Conservation (phyloP, 2,888 invertebrate genomes). For the Nipponacmea schrenckii region DNA sequence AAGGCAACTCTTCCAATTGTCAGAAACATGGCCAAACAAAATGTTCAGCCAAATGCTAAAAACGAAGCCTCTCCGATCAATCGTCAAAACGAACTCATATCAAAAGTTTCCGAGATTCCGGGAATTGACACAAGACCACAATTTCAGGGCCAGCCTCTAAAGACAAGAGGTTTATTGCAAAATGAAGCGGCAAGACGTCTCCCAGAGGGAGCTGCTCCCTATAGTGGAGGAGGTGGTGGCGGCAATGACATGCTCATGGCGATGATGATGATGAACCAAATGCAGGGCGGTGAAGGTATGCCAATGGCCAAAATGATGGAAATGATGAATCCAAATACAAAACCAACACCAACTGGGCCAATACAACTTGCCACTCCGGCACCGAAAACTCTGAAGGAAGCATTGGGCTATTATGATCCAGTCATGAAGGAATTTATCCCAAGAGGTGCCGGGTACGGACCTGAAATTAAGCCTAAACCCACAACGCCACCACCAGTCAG, state of each 20-base stretch:
- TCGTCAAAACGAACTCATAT: no score
- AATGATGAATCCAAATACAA: background rate
- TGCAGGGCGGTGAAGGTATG: background rate
- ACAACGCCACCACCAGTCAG: background rate
- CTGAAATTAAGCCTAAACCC: background rate
- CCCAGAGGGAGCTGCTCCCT: background rate
- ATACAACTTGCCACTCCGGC: background rate
- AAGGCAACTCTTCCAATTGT: no score
- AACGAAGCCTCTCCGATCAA: no score
- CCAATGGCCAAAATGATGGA: background rate
- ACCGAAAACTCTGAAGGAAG: background rate
- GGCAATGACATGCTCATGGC: background rate
- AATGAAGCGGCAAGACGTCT: no score
- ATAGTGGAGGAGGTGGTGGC: background rate
- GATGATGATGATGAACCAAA: background rate
- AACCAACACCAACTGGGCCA: background rate
- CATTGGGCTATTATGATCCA: background rate
- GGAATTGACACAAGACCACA: no score
- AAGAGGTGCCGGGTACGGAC: background rate
- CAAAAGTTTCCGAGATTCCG: no score
- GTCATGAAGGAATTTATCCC: constrained; percentile 1
- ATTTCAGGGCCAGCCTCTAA: no score
- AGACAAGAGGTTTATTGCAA: no score
- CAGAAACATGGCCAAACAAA: no score
- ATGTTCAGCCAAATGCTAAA: no score